A percentile compares a stretch with the other conserved stretches of the same genome.
Conservation (phyloP, 2,888 invertebrate species). For the Rugalucina vietnamica region DNA sequence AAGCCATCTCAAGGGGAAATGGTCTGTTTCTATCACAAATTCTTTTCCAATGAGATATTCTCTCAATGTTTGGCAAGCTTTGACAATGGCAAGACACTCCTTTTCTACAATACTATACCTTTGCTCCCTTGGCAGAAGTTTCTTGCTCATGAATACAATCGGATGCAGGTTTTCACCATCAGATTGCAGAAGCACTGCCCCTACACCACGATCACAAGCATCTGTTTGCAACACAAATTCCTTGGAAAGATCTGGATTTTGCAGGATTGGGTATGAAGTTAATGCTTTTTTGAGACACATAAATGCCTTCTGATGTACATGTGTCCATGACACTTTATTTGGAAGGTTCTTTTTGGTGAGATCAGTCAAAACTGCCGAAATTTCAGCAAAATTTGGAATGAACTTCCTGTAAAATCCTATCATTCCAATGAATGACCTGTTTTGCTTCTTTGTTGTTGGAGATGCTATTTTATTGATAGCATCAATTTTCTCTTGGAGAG, state of each 20-base stretch:
- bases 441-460: constrained; percentile 24
- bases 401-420: constrained; percentile 43
- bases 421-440: constrained; percentile 39
- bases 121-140: constrained; percentile 14
- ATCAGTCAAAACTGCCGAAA: constrained; percentile 45
- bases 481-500: constrained; percentile 17
- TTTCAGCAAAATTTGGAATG: constrained; percentile 44
- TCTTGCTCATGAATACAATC: background rate
- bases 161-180: background rate
- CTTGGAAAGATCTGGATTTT: background rate
- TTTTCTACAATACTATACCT: constrained; percentile 8
- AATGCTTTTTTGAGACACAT: background rate
- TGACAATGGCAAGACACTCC: constrained; percentile 21
- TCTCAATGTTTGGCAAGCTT: background rate
- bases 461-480: constrained; percentile 22
- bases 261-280: background rate
- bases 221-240: constrained; percentile 15
- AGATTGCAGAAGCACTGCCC: background rate
- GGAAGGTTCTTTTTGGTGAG: constrained; percentile 25
- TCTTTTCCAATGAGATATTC: constrained; percentile 34
- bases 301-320: constrained; percentile 29
- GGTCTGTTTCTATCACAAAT: constrained; percentile 39
- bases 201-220: background rate
- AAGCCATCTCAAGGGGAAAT: constrained; percentile 31
- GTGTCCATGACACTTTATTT: constrained; percentile 34